Conservation (phyloP, 2,113 vertebrate genomes). For the Aix galericulata region DNA sequence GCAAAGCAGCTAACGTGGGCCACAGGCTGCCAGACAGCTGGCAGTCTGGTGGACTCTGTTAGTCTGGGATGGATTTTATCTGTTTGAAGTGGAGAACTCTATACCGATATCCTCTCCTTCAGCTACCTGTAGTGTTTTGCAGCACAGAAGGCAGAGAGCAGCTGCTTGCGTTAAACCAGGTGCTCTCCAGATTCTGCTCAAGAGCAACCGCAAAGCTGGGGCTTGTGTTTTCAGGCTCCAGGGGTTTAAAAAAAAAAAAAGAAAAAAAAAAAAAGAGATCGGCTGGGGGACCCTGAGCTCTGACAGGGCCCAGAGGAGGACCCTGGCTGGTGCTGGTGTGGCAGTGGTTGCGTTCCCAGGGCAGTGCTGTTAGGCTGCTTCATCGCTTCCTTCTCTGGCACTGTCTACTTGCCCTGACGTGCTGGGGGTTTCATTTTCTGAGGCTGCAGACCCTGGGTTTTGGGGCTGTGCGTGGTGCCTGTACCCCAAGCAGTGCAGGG, state of each 20-base stretch:
- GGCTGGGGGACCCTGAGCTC: not conserved
- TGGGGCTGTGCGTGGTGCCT: rapidly evolving
- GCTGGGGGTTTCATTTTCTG: not conserved
- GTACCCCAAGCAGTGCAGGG: rapidly evolving
- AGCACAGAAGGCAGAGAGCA: not conserved
- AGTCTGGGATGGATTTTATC: not conserved
- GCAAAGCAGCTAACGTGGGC: not conserved
- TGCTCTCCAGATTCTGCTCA: not conserved
- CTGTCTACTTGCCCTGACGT: not conserved
- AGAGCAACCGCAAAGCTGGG: not conserved
- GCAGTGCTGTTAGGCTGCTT: not conserved
- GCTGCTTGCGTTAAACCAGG: not conserved
- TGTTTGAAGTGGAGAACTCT: not conserved
- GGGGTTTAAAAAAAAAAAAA: not conserved
- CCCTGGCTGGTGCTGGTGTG: rapidly evolving
- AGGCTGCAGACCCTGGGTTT: not conserved
- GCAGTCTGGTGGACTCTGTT: not conserved
- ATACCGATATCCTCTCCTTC: rapidly evolving
- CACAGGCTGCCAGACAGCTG: not conserved
- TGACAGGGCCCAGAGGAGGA: not conserved
- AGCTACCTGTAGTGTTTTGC: not conserved
- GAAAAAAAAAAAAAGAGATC: not conserved
- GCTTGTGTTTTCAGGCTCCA: not conserved
- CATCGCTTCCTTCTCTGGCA: not conserved
- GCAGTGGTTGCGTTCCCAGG: not conserved